Conservation (phyloP, 2,888 invertebrate genomes). For the Tachina lurida region DNA sequence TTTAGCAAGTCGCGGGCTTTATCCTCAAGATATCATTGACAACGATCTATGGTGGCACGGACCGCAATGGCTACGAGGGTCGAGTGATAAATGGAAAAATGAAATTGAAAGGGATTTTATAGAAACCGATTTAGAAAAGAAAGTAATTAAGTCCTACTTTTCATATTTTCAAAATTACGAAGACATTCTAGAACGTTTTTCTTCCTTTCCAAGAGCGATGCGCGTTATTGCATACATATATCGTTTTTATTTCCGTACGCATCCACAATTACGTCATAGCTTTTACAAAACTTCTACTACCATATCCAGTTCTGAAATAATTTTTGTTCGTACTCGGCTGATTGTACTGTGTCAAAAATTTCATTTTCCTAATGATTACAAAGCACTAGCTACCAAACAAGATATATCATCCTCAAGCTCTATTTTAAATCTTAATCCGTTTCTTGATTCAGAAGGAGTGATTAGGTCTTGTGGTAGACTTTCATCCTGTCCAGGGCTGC, state of each 20-base stretch:
- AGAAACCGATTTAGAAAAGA: no score
- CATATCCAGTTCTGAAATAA: slow-evolving; percentile 30
- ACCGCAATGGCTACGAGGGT: no score
- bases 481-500: neutral
- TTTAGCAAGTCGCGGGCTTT: slow-evolving; percentile 36
- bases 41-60: slow-evolving; percentile 57
- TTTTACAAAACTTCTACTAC: neutral
- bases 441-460: slow-evolving; percentile 2
- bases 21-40: slow-evolving; percentile 17
- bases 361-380: slow-evolving; percentile 34
- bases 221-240: slow-evolving; percentile 54
- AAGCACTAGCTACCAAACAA: slow-evolving; percentile 10
- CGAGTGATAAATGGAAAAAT: no score
- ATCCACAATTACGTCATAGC: neutral
- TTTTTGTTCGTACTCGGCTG: neutral
- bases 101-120: no score
- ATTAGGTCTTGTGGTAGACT: slow-evolving; percentile 51
- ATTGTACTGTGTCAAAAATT: slow-evolving; percentile 12
- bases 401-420: slow-evolving; percentile 30
- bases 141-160: neutral
- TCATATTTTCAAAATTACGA: neutral
- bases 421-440: slow-evolving; percentile 38
- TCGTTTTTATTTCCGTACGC: slow-evolving; percentile 32
- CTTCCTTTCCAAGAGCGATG: slow-evolving; percentile 42
- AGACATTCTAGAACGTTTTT: slow-evolving; percentile 40